Conservation (phyloP, 2,797 vertebrate species). For the Rhinoraja longicauda region DNA sequence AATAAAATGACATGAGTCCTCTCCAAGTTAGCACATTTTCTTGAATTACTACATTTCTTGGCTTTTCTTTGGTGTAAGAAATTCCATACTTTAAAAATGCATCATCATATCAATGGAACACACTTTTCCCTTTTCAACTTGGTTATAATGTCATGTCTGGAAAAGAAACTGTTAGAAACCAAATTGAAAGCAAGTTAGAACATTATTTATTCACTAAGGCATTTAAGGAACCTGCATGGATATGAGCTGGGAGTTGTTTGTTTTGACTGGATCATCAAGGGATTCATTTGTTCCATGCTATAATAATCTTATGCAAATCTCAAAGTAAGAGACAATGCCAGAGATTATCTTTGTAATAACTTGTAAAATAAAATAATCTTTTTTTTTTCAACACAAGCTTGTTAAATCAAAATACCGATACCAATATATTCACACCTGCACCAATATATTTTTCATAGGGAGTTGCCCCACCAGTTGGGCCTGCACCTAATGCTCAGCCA, state of each 20-base stretch:
- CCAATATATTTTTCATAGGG: slow-evolving; percentile 41
- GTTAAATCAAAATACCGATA: not conserved
- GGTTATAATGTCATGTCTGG: too few relatives aligned
- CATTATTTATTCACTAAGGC: not conserved
- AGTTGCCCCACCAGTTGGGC: slow-evolving; percentile 52
- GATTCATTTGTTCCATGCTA: not conserved
- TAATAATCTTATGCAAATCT: not conserved
- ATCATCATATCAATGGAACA: not conserved
- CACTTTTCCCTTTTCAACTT: not conserved
- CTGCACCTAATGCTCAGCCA: slow-evolving; percentile 56
- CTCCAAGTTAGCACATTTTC: too few relatives aligned
- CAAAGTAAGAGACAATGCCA: not conserved
- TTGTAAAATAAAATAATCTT: too few relatives aligned
- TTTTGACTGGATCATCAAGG: not conserved
- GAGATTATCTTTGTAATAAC: not conserved
- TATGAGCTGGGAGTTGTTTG: not conserved
- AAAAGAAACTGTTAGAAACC: not conserved
- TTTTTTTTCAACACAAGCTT: not conserved
- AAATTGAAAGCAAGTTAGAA: not conserved
- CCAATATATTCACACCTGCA: not conserved
- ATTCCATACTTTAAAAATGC: not conserved
- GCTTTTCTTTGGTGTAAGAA: not conserved
- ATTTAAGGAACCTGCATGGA: not conserved
- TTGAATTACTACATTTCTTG: too few relatives aligned
- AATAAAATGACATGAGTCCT: too few relatives aligned